Percentiles rank a stretch among this genome's conserved stretches.
These are phyloP conservation scores for Meles meles DNA, from an alignment of 2,113 vertebrate genomes.

Conservation along the genomic window DNA sequence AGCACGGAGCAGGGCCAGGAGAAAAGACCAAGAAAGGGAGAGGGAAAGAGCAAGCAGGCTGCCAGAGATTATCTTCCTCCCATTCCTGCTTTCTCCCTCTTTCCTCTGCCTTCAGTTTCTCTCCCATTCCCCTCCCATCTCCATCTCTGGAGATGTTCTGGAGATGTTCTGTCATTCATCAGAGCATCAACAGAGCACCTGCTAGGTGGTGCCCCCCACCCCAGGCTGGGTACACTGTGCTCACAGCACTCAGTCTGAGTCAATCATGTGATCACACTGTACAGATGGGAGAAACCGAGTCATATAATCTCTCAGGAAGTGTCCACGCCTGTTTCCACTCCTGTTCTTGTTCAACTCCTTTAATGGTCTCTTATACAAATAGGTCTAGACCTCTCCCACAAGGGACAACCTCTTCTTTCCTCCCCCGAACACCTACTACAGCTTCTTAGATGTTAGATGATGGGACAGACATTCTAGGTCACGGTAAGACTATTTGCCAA, in stretches of 20 bases:
- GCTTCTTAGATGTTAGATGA: background rate
- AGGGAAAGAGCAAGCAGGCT: background rate
- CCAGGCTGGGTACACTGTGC: accelerated
- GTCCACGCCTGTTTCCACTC: background rate
- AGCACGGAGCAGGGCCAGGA: accelerated
- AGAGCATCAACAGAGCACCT: background rate
- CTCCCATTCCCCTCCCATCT: background rate
- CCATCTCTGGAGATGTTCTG: background rate
- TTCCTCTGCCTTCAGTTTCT: background rate
- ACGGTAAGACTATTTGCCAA: background rate
- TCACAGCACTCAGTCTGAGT: accelerated
- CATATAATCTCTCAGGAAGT: background rate
- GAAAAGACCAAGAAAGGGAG: background rate
- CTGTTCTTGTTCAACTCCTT: accelerated
- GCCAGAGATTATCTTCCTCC: background rate
- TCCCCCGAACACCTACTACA: accelerated
- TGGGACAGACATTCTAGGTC: background rate
- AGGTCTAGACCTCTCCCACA: background rate
- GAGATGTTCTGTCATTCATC: background rate
- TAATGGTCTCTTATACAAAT: accelerated
- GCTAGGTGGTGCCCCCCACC: accelerated
- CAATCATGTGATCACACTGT: background rate
- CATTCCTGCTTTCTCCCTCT: background rate
- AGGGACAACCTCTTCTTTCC: accelerated
- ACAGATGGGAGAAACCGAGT: background rate